Conservation (phyloP, 2,888 invertebrate species). For the Coleophora flavipennella region DNA sequence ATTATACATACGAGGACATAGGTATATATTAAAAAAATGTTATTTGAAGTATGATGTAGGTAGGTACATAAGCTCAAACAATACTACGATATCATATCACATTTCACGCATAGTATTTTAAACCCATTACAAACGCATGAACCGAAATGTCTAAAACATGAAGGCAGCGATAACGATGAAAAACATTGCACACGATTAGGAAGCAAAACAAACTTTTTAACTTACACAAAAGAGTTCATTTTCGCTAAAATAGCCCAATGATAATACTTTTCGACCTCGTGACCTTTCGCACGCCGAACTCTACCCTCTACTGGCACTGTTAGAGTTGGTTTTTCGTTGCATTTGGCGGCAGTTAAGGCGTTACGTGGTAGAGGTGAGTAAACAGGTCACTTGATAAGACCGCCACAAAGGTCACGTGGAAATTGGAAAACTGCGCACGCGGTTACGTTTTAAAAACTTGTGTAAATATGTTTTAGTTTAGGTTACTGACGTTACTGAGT, state of each 20-base stretch:
- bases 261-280: too few species aligned
- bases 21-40: too few species aligned
- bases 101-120: background rate
- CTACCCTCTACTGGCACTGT: too few species aligned
- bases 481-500: too few species aligned
- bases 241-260: too few species aligned
- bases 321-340: too few species aligned
- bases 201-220: background rate
- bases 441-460: background rate
- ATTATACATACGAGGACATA: too few species aligned
- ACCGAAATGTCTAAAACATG: slow-evolving; percentile 47
- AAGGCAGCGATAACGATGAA: slow-evolving; percentile 47
- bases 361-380: slow-evolving; percentile 32
- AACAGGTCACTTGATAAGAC: slow-evolving; percentile 65
- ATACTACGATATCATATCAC: too few species aligned
- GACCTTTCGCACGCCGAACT: too few species aligned
- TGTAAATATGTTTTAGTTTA: background rate
- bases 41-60: too few species aligned
- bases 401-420: slow-evolving; percentile 50
- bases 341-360: background rate
- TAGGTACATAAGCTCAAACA: too few species aligned
- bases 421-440: slow-evolving; percentile 34
- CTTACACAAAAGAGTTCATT: background rate
- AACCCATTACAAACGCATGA: slow-evolving; percentile 24
- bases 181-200: slow-evolving; percentile 16